phyloP scores from a whole-genome alignment of 2,113 vertebrate genomes.

The Tamias sibiricus region DNA sequence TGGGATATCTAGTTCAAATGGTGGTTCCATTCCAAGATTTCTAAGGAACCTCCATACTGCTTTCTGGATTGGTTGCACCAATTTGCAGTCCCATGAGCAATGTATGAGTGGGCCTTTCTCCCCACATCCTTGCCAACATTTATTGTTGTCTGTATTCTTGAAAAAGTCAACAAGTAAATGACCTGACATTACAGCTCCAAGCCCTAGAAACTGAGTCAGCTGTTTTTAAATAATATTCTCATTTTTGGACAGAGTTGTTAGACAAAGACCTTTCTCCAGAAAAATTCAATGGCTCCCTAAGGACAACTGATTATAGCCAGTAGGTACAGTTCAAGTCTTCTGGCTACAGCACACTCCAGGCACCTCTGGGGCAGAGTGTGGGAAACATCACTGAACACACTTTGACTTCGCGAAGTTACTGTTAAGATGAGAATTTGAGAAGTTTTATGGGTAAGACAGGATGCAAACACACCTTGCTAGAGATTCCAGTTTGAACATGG shows the following conservation, averaged over 20 bases:
- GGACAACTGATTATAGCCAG: neutral
- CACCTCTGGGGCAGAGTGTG: rapidly evolving
- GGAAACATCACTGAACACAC: neutral
- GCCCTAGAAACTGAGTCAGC: too few species aligned
- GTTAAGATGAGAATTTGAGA: neutral
- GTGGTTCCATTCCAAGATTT: too few species aligned
- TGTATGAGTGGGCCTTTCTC: too few species aligned
- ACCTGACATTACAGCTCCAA: too few species aligned
- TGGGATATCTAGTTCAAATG: too few species aligned
- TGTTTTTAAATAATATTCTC: neutral
- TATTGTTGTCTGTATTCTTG: too few species aligned
- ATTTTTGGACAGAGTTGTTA: neutral
- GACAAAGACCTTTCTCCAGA: neutral
- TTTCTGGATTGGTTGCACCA: too few species aligned
- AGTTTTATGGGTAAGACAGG: neutral
- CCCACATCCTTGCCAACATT: too few species aligned
- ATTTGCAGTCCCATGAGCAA: too few species aligned
- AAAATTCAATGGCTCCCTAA: neutral
- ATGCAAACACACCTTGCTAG: neutral
- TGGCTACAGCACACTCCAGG: rapidly evolving
- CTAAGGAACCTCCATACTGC: too few species aligned
- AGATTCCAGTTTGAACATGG: neutral
- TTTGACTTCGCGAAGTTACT: neutral
- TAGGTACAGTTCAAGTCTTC: neutral
- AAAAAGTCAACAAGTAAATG: too few species aligned